Conservation (phyloP, 35 echinoderm and acorn worm genomes). For the Apostichopus californicus region DNA sequence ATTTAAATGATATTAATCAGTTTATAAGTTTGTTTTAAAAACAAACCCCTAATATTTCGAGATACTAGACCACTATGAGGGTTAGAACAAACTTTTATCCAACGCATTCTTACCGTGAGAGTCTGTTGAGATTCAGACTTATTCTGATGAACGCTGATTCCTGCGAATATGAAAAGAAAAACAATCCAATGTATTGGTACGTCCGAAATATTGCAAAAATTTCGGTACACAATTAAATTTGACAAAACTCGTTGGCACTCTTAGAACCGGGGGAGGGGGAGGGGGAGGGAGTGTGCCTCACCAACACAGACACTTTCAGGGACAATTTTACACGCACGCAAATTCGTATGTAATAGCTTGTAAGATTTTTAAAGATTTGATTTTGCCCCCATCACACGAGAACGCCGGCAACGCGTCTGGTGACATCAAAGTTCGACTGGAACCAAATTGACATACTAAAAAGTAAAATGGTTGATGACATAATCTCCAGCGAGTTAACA, state of each 20-base stretch:
- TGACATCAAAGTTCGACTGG: no score
- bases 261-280: not conserved
- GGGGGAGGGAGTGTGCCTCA: no score
- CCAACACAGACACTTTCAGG: no score
- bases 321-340: no score
- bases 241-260: not conserved
- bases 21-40: not conserved
- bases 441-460: no score
- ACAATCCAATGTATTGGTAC: not conserved
- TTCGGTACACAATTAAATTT: not conserved
- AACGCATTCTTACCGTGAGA: not conserved
- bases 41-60: not conserved
- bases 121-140: not conserved
- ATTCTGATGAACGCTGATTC: constrained; percentile 2
- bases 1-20: no score
- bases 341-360: no score
- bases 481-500: not conserved
- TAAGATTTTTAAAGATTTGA: no score
- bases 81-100: not conserved
- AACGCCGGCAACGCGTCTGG: no score
- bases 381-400: no score
- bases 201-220: not conserved
- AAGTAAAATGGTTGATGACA: no score
- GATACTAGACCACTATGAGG: no score
- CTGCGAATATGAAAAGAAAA: not conserved